Evolutionary conservation across 2,888 invertebrate genomes (phyloP), one percentile per base, ranked within the genome.

Genomic region (Lepidocyrtinus sp.): DNA sequence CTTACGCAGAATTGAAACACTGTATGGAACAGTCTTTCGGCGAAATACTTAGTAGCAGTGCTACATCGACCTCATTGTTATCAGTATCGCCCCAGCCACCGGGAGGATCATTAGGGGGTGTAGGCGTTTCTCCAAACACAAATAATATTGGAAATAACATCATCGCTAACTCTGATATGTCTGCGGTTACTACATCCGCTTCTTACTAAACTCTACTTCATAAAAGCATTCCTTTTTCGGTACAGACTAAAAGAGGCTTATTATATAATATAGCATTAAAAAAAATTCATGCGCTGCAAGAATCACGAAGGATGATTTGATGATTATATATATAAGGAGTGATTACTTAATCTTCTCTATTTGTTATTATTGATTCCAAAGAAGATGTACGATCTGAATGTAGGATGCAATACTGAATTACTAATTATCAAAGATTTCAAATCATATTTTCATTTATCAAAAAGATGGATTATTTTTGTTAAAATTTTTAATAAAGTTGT

Each of bases 1-100:
- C 96, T 82, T 99, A 96, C 89, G 93, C 95, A 22, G 99, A 99
- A 89, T 91, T 99, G 87, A 97, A 98, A 90, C 95, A 95, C 88
- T 98, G 97, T 90, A 92, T 98, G 88, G 96, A 98, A 89, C 93
- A 94, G 88, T 95, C 98, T 61, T 98, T 97, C 90, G 92, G 92
- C 70, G 97, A 98, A 89, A 89, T 95, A 77, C 90, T 96, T 45
- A 87, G 88, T 70, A 69, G 69, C 50, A 50, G 50, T 50, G 50
- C 50, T 50, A 50, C 50, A n/a, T 50, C 50, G n/a, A 7, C 50
- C 2, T 50, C 50, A n/a, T 50, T 50, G 15, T 50, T 50, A 50
- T 50, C 50, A 50, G 50, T 50, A 17, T 50, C 50, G 2, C 50
- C 50, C 17, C 50, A 50, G 17, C 50, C 50, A n/a, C 15, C 50